Evolutionary conservation across 1,140 invertebrate genomes (phyloP).

Genomic region (Rhopalosiphum padi): DNA sequence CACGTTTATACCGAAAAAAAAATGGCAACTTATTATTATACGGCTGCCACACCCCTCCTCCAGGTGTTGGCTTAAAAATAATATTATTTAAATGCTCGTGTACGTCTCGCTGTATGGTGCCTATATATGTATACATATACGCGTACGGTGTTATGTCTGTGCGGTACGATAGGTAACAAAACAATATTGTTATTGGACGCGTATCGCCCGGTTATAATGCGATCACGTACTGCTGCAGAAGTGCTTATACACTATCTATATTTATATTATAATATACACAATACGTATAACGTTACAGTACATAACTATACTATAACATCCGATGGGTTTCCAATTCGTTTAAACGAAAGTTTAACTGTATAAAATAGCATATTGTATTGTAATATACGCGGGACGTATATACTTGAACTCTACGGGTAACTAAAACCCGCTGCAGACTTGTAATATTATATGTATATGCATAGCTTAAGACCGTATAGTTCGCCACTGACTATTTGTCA

Average conservation of each 20-base stretch:
- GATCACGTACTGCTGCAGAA: neutral
- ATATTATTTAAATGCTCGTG: neutral
- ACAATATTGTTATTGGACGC: neutral
- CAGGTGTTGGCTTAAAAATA: neutral
- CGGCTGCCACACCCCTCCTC: neutral
- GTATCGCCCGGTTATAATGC: neutral
- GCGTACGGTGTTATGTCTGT: neutral
- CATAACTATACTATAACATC: neutral
- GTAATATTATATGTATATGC: no score
- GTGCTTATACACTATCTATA: neutral
- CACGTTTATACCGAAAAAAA: neutral
- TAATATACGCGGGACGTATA: neutral
- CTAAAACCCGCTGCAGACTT: neutral
- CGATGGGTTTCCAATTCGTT: neutral
- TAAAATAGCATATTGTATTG: neutral
- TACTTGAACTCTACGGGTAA: neutral
- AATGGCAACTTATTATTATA: neutral
- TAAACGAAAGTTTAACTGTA: neutral
- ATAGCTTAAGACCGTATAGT: neutral
- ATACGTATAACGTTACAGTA: neutral
- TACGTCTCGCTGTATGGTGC: neutral
- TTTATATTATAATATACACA: neutral
- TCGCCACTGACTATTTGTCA: neutral
- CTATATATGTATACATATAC: no score
- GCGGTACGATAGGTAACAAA: neutral